These are phyloP conservation scores for Neotragus moschatus DNA, from an alignment of 2,113 vertebrate species.

Conservation along the genomic window DNA sequence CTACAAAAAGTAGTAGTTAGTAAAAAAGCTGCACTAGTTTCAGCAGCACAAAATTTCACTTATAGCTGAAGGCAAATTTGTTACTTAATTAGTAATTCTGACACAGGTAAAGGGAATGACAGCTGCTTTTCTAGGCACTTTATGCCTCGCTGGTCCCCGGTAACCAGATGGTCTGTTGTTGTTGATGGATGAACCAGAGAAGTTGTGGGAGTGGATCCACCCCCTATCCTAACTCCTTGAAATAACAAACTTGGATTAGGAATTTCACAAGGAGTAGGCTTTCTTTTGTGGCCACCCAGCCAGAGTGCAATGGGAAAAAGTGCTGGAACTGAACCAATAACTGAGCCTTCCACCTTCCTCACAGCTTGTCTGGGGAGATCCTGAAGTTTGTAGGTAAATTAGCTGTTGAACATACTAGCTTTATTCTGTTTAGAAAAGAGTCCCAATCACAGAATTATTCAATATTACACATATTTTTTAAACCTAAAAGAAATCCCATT, in stretches of 20 bases:
- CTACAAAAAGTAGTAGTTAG: neutral
- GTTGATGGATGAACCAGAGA: constrained; percentile 57
- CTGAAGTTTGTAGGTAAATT: neutral
- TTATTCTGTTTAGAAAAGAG: neutral
- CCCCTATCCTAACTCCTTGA: neutral
- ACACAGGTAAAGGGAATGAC: constrained; percentile 71
- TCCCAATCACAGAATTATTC: neutral
- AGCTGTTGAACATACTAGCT: neutral
- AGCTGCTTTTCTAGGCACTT: constrained; percentile 63
- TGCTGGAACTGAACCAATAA: neutral
- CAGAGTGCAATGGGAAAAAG: neutral
- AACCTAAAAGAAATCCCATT: neutral
- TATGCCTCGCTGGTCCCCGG: constrained; percentile 55
- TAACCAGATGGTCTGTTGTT: constrained; percentile 70
- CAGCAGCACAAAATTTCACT: constrained; percentile 28
- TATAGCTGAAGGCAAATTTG: constrained; percentile 56
- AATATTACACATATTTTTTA: neutral
- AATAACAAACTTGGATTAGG: neutral
- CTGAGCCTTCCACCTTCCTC: neutral
- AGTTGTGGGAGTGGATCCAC: neutral
- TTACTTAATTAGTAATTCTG: constrained; percentile 66
- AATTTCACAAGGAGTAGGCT: neutral
- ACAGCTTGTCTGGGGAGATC: neutral
- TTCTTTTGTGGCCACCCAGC: neutral
- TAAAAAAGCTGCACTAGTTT: neutral